Base-by-base conservation (phyloP, 2,797 vertebrate species). In the Podarcis lilfordi region DNA sequence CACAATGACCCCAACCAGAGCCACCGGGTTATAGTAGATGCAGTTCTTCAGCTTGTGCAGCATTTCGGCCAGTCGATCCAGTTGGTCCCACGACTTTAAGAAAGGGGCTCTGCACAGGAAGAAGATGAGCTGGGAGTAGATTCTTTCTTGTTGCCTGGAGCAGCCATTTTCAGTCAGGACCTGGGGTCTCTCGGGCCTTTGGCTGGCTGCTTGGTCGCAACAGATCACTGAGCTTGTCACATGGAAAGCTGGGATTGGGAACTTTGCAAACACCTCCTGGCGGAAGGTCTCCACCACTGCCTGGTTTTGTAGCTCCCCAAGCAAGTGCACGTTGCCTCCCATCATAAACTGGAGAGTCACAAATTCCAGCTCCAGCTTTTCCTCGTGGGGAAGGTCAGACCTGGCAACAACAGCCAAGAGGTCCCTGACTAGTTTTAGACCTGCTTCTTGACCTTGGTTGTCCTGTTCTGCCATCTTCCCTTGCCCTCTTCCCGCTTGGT, bases 261-360 rank as follows among this genome's bases (percentile, higher is more conserved):
- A 90, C 27, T 43, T 87, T 13, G 89, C 89, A 82, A 90, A 90
- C 45, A 90, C 82, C 71, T 88, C 89, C 61, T 90, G 86, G 23
- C 64, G 89, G 69, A 90, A 90, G 43, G 87, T 78, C 27, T 90
- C 86, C 82, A 90, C 82, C 29, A 69, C 86, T 0, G 82, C 77
- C 35, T 90, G 89, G 29, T 78, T 90, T 85, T 88, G 89, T 45
- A 90, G 40, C 74, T 90, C 89, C 61, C 89, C 86, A 35, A 87
- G 81, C 75, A 90, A 69, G n/a, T 90, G 89, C 17, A 90, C 78
- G 0, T 90, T 88, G 64, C 82, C 89, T 50, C 89, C 89, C 82
- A 90, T 88, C 89, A 90, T 85, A 61, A 90, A 90, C 71, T 90
- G 86, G 32, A 90, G 89, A 43, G 89, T 90, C 29, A 88, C 86